Base-by-base conservation (phyloP, 2,888 invertebrate species). In the Agonopterix heracliana region DNA sequence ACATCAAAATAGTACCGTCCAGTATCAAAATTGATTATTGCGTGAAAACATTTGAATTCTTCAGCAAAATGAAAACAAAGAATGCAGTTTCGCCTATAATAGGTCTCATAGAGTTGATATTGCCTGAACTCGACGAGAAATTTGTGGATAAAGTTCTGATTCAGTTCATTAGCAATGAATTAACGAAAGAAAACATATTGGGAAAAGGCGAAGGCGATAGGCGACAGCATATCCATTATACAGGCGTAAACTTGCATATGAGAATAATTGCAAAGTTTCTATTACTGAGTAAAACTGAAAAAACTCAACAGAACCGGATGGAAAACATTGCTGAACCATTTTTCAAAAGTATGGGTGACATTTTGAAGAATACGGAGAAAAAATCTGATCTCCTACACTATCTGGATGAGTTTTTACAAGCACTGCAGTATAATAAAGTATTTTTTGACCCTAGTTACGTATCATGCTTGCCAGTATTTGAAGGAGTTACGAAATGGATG, bases 261-360 rank as follows among this genome's bases (percentile, higher is more conserved):
- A 61, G 69, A 36, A 58, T 81, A 41, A 56, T 74, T 35, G 66
- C 68, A 0, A 78, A 74, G 54, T 74, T 66, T 50, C 59, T 82
- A 9, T 55, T 78, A 44, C 44, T 76, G 1, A 63, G 69, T 44
- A 63, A 63, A 55, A 61, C 54, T 43, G 60, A 68, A 49, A 55
- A 63, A 2, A 55, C 59, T 13, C 68, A 68, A 48, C 57, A 59
- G 8, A 54, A 46, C 1, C 67, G 67, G 48, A 57, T 70, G 9
- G 50, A 64, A 36, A 62, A 49, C 0, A 48, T 77, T 13, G 71
- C 69, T 10, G 50, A 59, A 9, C 64, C 58, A 3, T 68, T 77
- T 45, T 60, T 77, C 3, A 57, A 71, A n/a, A 54, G 50, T n/a
- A 46, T 80, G 35, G 54, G 63, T 41, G 11, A 14, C 3, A n/a